Evolutionary conservation across 1,140 invertebrate species (phyloP), one percentile per base, ranked within the genome.

Genomic region (Dendrolimus punctatus): DNA sequence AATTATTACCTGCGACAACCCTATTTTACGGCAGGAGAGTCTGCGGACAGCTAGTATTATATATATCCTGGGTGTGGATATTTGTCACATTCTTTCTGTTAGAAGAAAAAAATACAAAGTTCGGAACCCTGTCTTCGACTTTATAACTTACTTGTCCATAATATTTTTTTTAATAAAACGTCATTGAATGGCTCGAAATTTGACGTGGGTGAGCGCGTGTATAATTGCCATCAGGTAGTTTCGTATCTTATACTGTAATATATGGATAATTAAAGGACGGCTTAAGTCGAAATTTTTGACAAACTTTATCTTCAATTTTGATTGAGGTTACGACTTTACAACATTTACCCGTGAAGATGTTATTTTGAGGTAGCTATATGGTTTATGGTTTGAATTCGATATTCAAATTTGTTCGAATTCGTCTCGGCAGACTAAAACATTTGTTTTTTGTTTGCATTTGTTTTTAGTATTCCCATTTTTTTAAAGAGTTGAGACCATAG

Each of bases 151-250:
- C 23, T 73, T 71, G 72, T 66, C 76, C 70, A 10, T 8, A 42
- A 10, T 51, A 66, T 79, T 81, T 78, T 73, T 73, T 76, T 76
- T 71, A 40, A 59, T 66, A 69, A 73, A 71, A 73, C 68, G 72
- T 75, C 73, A 76, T 55, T 73, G 73, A 73, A 76, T 73, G 68
- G 70, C 23, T 23, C 23, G 23, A 66, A 58, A 67, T 68, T 73
- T 83, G 77, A 83, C 73, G 80, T 80, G 80, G 80, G 80, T 81
- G 80, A 83, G 76, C 76, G 73, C 78, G 76, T 80, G 73, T 80
- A 80, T 83, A 83, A 83, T 83, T 76, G 75, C 73, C 67, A 73
- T 78, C 80, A 83, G 80, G 80, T 83, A 83, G 80, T 80, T 76
- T 75, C 39, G 64, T 55, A 53, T 73, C 60, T 68, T 58, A 71